Base-by-base conservation (phyloP, 2,113 vertebrate species). In the Xiphophorus couchianus region DNA sequence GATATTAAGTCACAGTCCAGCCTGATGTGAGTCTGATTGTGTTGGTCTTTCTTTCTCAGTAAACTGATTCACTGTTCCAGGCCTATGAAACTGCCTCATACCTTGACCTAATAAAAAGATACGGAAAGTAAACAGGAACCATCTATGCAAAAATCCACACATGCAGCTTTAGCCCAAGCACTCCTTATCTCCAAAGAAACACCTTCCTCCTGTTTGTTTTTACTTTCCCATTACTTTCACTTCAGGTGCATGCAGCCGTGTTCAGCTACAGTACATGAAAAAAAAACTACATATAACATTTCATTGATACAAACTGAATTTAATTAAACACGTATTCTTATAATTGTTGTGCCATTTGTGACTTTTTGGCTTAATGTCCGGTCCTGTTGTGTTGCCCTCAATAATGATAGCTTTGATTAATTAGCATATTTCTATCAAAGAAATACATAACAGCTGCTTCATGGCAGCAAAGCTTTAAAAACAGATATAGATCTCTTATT, bases 151-250 rank as follows among this genome's bases (percentile, higher is more conserved):
- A 76, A 80, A 86, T 66, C 15, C 80, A 71, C 80, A 62, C 73
- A 33, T 58, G 39, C 69, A 63, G 76, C 62, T 80, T 62, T 14
- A 29, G 78, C 48, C 78, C 65, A 77, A 84, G 83, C 60, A 73
- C 60, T 76, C 84, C 85, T 86, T 90, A 90, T 93, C 92, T 86
- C 72, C 83, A 89, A 86, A 85, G 84, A 83, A 82, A 84, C 88
- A 90, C 85, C 83, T 90, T 85, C 66, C 78, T 86, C 70, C 63
- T 19, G 44, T 78, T 83, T 85, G 83, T 73, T 85, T 89, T 74
- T 35, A n/a, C 31, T 65, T 67, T 66, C 64, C 58, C 70, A 69
- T 77, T 75, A 29, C 60, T 76, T 33, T 82, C 75, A 84, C 73
- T 4, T 51, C 73, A 76, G 76, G 62, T 67, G 66, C 66, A 80